A percentile compares a stretch with the other conserved stretches of the same genome.
Evolutionary conservation across 2,888 invertebrate genomes (phyloP).

Genomic region (Scaptomyza parva): DNA sequence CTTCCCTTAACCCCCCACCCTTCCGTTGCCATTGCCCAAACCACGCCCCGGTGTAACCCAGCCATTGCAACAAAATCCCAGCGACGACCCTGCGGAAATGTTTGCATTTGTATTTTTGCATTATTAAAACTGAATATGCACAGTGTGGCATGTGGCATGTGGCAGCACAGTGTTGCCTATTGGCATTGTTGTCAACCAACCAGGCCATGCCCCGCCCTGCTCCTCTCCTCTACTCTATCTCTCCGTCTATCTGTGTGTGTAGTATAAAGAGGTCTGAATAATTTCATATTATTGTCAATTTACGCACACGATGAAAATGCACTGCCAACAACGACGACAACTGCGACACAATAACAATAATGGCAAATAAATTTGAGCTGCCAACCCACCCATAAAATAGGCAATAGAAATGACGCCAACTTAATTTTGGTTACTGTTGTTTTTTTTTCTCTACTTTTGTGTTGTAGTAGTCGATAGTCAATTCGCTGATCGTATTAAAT

Average conservation of each 20-base stretch:
- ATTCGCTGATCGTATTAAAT: conserved; percentile 40
- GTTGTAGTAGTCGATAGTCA: not conserved
- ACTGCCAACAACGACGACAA: conserved; percentile 27
- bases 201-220: conserved; percentile 9
- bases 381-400: conserved; percentile 58
- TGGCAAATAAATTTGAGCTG: conserved; percentile 39
- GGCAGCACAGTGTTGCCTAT: conserved; percentile 34
- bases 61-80: conserved; percentile 44
- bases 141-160: conserved; percentile 54
- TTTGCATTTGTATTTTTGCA: conserved; percentile 81
- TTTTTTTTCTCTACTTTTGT: no score
- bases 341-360: conserved; percentile 39
- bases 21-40: not conserved
- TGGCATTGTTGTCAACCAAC: conserved; percentile 45
- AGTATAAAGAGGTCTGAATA: conserved; percentile 48
- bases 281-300: conserved; percentile 75
- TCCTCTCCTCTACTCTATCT: not conserved
- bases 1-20: conserved; percentile 2
- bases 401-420: conserved; percentile 74
- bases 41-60: not conserved
- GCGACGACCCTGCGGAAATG: conserved; percentile 65
- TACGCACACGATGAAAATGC: conserved; percentile 50
- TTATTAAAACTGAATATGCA: conserved; percentile 80
- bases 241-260: no score
- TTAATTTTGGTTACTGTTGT: conserved; percentile 54